Conservation (phyloP, 37 sponge, comb jelly and placozoan species). For the Lycopodina hypogea region DNA sequence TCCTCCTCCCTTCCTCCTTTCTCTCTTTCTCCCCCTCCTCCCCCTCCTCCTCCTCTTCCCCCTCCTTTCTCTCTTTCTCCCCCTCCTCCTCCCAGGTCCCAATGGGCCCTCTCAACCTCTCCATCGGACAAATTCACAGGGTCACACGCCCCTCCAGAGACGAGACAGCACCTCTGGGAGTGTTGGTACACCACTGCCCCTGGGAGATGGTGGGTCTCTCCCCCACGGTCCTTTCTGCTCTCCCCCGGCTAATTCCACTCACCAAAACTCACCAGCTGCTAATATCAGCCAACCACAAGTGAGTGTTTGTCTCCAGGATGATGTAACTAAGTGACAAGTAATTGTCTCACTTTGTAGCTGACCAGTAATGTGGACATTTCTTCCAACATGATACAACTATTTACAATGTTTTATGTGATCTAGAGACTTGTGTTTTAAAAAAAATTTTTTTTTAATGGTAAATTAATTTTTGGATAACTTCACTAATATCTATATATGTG, state of each 20-base stretch:
- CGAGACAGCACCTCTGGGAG: slow-evolving; percentile 1
- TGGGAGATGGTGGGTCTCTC: neutral
- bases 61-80: neutral
- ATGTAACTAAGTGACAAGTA: too few species aligned
- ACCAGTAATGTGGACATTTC: too few species aligned
- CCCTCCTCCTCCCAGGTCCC: neutral
- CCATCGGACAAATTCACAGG: neutral
- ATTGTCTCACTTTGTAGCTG: too few species aligned
- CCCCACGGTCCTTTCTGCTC: neutral
- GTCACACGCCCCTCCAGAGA: neutral
- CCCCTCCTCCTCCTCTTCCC: neutral
- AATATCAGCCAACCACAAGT: slow-evolving; percentile 4
- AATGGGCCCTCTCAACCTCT: neutral
- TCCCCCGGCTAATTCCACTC: slow-evolving; percentile 1
- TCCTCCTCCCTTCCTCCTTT: too few species aligned
- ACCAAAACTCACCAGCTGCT: neutral
- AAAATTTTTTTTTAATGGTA: too few species aligned
- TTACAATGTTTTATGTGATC: too few species aligned
- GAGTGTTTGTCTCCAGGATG: too few species aligned
- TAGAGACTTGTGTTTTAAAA: too few species aligned
- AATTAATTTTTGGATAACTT: too few species aligned
- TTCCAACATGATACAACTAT: too few species aligned
- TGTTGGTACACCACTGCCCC: slow-evolving; percentile 1
- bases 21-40: too few species aligned
- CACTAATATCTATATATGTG: too few species aligned